Base-by-base conservation (phyloP, 1,140 invertebrate species). In the Bombus affinis region DNA sequence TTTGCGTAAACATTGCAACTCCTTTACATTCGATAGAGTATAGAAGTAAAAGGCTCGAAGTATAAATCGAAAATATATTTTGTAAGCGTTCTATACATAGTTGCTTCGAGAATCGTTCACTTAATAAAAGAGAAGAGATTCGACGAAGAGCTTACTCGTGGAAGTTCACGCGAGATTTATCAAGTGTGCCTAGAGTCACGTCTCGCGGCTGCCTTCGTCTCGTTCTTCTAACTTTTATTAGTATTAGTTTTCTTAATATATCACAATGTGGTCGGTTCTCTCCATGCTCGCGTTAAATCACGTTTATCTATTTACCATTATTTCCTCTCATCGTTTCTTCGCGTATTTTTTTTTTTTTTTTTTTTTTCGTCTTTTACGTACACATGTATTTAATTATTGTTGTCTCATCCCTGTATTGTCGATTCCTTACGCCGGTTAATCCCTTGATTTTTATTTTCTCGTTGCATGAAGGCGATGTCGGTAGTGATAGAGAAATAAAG, bases 401-500 rank as follows among this genome's bases (percentile, higher is more conserved):
- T 94, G 94, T 93, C 93, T 94, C 93, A 94, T 95, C 94, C 95
- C 94, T 95, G 95, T 95, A 95, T 95, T 95, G 94, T 95, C 95
- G 93, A 93, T 93, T 92, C 87, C 89, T 92, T 92, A 93, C 91
- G 91, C 87, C 91, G 86, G 88, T 89, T 89, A 80, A 85, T 84
- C 83, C 88, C 85, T 91, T 89, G 88, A 91, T 88, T 91, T 89
- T 75, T 57, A 35, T 89, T 86, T 89, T 83, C 91, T 94, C 92
- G 90, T 95, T 92, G 92, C 90, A 88, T 94, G 90, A 95, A 95
- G 94, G 94, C 94, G 94, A 94, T 93, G 92, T 94, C 88, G 94
- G 94, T 94, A 94, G 89, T 94, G 91, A 94, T 93, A 94, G 92
- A 95, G 93, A 95, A 94, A 93, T 94, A 93, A 92, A 91, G 80